Evolutionary conservation across 2,797 vertebrate species (phyloP).

Genomic region (Danio kyathit): DNA sequence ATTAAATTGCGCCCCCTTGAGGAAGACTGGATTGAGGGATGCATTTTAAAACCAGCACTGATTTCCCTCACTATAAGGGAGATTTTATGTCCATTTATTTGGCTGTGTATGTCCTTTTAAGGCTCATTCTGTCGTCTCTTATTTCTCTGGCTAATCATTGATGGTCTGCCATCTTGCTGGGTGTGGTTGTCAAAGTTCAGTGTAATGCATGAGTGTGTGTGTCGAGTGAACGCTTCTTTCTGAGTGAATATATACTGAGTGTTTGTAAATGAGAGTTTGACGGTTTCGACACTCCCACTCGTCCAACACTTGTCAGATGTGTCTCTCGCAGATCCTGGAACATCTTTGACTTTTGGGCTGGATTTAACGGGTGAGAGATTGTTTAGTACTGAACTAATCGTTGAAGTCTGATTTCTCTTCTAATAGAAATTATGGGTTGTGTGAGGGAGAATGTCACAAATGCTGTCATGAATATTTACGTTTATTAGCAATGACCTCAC

Average conservation of each 20-base stretch:
- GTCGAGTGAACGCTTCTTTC: slow-evolving; percentile 16
- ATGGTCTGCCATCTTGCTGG: slow-evolving; percentile 58
- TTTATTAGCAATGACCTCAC: too few species aligned
- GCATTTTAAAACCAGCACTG: background rate
- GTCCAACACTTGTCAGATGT: slow-evolving; percentile 52
- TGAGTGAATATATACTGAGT: background rate
- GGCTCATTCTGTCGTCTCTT: slow-evolving; percentile 47
- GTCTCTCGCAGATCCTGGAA: slow-evolving; percentile 27
- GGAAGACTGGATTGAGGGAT: background rate
- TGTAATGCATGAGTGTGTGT: slow-evolving; percentile 16
- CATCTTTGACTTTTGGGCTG: slow-evolving; percentile 6
- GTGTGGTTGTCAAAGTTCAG: slow-evolving; percentile 71
- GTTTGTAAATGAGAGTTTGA: slow-evolving; percentile 35
- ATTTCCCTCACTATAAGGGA: background rate
- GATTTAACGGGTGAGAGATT: slow-evolving; percentile 47
- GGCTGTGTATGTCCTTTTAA: background rate
- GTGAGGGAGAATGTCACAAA: background rate
- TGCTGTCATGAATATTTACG: background rate
- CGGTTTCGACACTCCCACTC: slow-evolving; percentile 17
- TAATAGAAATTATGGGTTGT: background rate
- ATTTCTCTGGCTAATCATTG: slow-evolving; percentile 73
- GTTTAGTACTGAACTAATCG: slow-evolving; percentile 21
- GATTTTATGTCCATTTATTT: background rate
- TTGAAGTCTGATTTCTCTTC: background rate
- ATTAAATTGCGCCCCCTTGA: background rate